Evolutionary conservation across 2,797 vertebrate species (phyloP), one percentile per base, ranked within the genome.

Genomic region (Darevskia mixta): DNA sequence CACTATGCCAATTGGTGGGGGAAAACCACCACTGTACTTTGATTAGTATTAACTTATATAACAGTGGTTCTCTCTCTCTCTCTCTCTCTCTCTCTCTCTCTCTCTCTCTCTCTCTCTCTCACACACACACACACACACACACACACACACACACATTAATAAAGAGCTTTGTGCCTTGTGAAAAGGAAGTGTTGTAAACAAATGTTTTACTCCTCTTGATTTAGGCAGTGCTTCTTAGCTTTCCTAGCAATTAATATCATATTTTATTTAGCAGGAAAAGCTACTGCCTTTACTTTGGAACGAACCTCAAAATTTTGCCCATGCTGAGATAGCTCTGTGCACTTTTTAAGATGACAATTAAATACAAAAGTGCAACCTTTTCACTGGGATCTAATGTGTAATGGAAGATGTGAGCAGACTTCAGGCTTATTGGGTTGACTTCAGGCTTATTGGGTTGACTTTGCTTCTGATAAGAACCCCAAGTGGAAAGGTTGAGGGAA

Each of bases 11-110:
- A 88, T 93, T 94, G 94, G 94, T 88, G 92, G 82, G 87, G 94
- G 17, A 0, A 49, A 49, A 49, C 45, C 45, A 90, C 90, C 88
- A 93, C 93, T 96, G 93, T 95, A 94, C 89, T 93, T 92, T 79
- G 93, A 94, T 95, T 94, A 94, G 91, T 86, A 94, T 95, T 94
- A 94, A 92, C 92, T 92, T 86, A 8, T 87, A 82, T 45, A 93
- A 88, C 45, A 49, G 45, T 49, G 45, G 45, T 11, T 49, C 45
- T 49, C 45, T 49, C 45, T 1, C 10, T 11, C 10, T 11, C 45
- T 3, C 7, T 43, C 43, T 43, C 41, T 43, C 6, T 43, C 41
- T 43, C 2, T 11, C 10, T 49, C 45, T 11, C 45, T 4, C 38
- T 4, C 82, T 88, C 89, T 61, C 79, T 85, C 64, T 49, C 45